Evolutionary conservation across 2,797 vertebrate genomes (phyloP).

Genomic region (Lepilemur septentrionalis): DNA sequence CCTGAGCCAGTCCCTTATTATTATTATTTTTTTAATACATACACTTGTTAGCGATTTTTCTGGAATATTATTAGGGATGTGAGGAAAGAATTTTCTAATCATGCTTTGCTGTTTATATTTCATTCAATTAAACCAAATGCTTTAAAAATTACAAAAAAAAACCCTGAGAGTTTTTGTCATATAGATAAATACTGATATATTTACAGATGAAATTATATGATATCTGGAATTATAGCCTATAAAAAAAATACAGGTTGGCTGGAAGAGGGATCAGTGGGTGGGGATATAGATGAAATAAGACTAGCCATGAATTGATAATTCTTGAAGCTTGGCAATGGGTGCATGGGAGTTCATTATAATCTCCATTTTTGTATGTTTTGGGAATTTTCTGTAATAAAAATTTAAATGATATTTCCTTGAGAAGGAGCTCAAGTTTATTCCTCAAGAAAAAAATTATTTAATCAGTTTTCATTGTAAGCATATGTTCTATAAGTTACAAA

Average conservation of each 20-base stretch:
- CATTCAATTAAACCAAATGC: neutral
- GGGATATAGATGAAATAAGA: neutral
- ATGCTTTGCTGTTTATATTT: neutral
- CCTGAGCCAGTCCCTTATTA: neutral
- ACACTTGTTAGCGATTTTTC: constrained; percentile 63
- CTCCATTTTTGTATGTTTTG: neutral
- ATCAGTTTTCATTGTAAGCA: neutral
- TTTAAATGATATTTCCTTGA: constrained; percentile 26
- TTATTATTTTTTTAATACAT: constrained; percentile 41
- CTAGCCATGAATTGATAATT: neutral
- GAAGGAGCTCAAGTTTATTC: neutral
- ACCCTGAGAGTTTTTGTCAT: neutral
- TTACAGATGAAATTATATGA: neutral
- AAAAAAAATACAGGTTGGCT: neutral
- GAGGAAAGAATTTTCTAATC: constrained; percentile 28
- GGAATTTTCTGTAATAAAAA: neutral
- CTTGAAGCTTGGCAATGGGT: neutral
- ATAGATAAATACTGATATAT: neutral
- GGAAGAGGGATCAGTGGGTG: neutral
- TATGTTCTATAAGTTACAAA: constrained; percentile 1
- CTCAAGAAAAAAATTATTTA: neutral
- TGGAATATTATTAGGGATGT: constrained; percentile 29
- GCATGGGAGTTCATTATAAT: neutral
- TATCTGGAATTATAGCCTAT: neutral
- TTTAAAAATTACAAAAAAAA: neutral